These are phyloP conservation scores for Monarcha castaneiventris DNA, from an alignment of 2,113 vertebrate species.

Conservation along the genomic window DNA sequence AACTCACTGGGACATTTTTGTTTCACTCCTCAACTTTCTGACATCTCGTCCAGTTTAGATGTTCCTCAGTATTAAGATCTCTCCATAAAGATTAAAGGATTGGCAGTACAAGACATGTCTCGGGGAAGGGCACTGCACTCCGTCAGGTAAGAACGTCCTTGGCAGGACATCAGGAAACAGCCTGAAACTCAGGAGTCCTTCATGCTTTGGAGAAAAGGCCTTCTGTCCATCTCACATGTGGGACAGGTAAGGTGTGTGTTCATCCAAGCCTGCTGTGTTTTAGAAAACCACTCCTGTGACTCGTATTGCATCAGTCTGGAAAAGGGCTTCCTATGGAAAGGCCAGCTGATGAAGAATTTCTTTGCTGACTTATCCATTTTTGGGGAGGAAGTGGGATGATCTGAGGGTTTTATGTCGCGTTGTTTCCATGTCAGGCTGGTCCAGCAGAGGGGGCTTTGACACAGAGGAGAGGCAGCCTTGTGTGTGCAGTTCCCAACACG, in stretches of 20 bases:
- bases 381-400: rapidly evolving
- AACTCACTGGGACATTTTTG: background rate
- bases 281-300: background rate
- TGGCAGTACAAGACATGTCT: background rate
- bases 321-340: background rate
- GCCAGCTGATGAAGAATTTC: background rate
- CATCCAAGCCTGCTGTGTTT: rapidly evolving
- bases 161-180: background rate
- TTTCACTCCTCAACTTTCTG: background rate
- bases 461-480: background rate
- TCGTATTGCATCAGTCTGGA: rapidly evolving
- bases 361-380: rapidly evolving
- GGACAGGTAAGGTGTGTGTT: background rate
- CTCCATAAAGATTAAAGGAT: background rate
- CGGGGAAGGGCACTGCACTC: background rate
- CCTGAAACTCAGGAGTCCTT: background rate
- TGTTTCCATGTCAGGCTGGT: background rate
- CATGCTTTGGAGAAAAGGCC: background rate
- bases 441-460: conserved; percentile 31
- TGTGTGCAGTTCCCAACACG: rapidly evolving
- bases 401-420: rapidly evolving
- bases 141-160: background rate
- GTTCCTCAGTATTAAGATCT: background rate
- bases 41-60: rapidly evolving
- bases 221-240: rapidly evolving